Conservation (phyloP, 2,797 vertebrate genomes). For the Alfaro cultratus region DNA sequence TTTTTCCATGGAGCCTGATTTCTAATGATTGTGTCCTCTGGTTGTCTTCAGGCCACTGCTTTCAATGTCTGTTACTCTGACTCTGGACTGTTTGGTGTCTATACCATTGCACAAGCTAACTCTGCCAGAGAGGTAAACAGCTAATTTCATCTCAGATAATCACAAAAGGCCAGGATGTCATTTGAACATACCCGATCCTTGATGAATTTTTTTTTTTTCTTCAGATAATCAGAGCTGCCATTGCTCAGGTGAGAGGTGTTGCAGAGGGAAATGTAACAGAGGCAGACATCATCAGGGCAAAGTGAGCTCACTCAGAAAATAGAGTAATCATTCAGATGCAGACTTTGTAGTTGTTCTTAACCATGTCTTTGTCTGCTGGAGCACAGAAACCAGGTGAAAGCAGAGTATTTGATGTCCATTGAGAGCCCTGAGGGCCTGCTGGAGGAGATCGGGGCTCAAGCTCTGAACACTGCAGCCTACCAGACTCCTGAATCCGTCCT, state of each 20-base stretch:
- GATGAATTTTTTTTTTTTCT: background rate
- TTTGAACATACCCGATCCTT: background rate
- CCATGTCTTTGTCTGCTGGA: slow-evolving; percentile 3
- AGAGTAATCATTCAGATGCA: background rate
- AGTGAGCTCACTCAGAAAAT: slow-evolving; percentile 80
- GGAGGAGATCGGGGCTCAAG: slow-evolving; percentile 89
- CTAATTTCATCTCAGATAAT: background rate
- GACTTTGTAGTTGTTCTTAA: background rate
- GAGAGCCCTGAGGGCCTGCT: slow-evolving; percentile 85
- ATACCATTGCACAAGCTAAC: slow-evolving; percentile 85
- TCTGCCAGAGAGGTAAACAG: slow-evolving; percentile 84
- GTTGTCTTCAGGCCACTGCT: slow-evolving; percentile 84
- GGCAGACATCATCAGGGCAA: slow-evolving; percentile 84
- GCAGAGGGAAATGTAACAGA: slow-evolving; percentile 84
- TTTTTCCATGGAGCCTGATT: background rate
- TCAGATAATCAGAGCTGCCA: slow-evolving; percentile 89
- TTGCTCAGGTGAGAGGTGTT: slow-evolving; percentile 84
- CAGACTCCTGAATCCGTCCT: slow-evolving; percentile 75
- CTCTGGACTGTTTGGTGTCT: slow-evolving; percentile 93
- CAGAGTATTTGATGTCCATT: slow-evolving; percentile 87
- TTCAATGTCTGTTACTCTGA: slow-evolving; percentile 91
- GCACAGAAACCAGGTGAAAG: slow-evolving; percentile 88
- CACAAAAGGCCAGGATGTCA: background rate
- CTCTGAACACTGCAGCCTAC: slow-evolving; percentile 80
- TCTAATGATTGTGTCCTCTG: slow-evolving; percentile 4